phyloP scores from a whole-genome alignment of 1,140 invertebrate species.

The Aradophagus sp. region DNA sequence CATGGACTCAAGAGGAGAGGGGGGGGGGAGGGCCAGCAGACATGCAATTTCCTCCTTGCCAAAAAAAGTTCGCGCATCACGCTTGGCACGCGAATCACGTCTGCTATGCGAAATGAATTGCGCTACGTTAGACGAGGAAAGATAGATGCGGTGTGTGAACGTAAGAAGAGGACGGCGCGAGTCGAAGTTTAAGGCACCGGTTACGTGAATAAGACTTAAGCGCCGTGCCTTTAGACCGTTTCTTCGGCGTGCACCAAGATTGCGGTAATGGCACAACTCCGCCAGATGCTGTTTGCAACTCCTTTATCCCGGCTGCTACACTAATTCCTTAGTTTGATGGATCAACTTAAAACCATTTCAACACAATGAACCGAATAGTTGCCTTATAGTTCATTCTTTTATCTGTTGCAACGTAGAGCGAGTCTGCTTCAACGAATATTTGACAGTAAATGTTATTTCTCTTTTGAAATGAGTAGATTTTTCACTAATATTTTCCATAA shows the following conservation, averaged over 20 bases:
- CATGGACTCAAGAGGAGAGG: background rate
- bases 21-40: conserved; percentile 10
- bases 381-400: too few species aligned
- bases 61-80: conserved; percentile 46
- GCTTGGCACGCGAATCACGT: conserved; percentile 53
- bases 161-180: conserved; percentile 17
- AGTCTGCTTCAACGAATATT: too few species aligned
- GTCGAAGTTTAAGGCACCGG: conserved; percentile 21
- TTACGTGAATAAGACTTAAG: conserved; percentile 27
- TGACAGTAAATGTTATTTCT: too few species aligned
- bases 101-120: conserved; percentile 27
- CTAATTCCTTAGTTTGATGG: background rate
- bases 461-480: too few species aligned
- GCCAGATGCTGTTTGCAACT: conserved; percentile 9
- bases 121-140: conserved; percentile 7
- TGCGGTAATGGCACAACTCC: conserved; percentile 51
- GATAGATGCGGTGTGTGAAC: conserved; percentile 1
- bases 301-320: conserved; percentile 1
- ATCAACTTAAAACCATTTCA: background rate
- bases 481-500: too few species aligned
- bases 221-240: conserved; percentile 8
- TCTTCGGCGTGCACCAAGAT: conserved; percentile 18
- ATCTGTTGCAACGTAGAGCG: too few species aligned
- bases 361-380: too few species aligned
- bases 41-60: conserved; percentile 45